A percentile compares a stretch with the other conserved stretches of the same genome.
Conservation (phyloP, 2,797 vertebrate species). For the Chiloscyllium punctatum region DNA sequence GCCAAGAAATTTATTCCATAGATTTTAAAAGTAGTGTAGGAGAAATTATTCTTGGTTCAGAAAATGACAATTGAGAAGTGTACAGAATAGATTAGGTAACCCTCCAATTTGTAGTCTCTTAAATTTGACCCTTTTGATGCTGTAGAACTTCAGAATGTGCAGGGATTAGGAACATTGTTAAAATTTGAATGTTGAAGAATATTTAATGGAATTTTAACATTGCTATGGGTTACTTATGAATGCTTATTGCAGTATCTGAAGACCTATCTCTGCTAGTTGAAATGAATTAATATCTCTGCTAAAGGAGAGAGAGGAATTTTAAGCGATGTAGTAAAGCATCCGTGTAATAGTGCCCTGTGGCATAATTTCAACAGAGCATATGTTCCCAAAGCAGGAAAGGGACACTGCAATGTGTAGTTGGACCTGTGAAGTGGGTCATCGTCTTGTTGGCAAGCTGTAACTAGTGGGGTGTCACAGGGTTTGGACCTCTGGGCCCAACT, state of each 20-base stretch:
- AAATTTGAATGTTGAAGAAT: too few species aligned
- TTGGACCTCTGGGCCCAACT: too few species aligned
- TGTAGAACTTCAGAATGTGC: background rate
- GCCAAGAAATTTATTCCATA: background rate
- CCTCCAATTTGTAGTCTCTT: background rate
- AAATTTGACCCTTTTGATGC: background rate
- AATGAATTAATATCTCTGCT: background rate
- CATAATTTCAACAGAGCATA: background rate
- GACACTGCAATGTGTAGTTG: too few species aligned
- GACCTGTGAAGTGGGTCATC: too few species aligned
- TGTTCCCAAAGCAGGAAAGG: too few species aligned
- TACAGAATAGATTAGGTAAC: background rate
- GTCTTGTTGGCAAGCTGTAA: too few species aligned
- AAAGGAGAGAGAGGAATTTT: background rate
- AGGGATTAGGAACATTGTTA: background rate
- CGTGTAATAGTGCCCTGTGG: background rate
- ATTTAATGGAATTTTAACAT: background rate
- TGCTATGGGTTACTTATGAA: background rate
- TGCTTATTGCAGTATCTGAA: background rate
- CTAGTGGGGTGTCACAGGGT: too few species aligned
- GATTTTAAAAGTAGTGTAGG: background rate
- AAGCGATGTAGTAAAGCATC: background rate
- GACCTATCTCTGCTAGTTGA: background rate
- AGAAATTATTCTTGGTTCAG: background rate
- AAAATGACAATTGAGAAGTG: background rate